Conservation (phyloP, 2,797 vertebrate species). For the Esox lucius region DNA sequence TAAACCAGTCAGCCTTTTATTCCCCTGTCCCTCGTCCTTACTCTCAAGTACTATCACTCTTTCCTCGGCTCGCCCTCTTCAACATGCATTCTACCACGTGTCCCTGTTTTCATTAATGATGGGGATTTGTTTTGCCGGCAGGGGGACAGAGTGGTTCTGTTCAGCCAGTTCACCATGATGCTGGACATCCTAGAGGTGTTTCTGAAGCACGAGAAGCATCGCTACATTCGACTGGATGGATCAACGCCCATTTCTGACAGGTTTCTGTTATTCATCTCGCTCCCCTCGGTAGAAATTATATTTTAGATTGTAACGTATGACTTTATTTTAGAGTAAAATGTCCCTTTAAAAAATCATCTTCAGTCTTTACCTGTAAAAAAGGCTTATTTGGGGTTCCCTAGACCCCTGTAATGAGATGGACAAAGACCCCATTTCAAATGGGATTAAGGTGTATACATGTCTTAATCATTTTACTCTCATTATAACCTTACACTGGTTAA, state of each 20-base stretch:
- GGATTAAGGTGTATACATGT: too few relatives aligned
- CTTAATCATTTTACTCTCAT: too few relatives aligned
- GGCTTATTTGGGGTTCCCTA: too few relatives aligned
- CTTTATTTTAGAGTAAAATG: too few relatives aligned
- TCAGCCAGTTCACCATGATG: slow-evolving; percentile 90
- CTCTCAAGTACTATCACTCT: not conserved
- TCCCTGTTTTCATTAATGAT: not conserved
- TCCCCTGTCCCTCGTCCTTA: not conserved
- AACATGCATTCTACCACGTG: not conserved
- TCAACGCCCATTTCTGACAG: slow-evolving; percentile 84
- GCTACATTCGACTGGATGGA: slow-evolving; percentile 83
- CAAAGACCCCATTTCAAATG: too few relatives aligned
- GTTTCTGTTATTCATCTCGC: not conserved
- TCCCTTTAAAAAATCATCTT: too few relatives aligned
- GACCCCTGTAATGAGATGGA: too few relatives aligned
- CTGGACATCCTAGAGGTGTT: slow-evolving; percentile 85
- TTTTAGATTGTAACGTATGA: too few relatives aligned
- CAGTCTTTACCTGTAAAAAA: too few relatives aligned
- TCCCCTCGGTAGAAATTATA: too few relatives aligned
- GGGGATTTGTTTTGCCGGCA: not conserved
- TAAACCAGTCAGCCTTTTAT: not conserved
- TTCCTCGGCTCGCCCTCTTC: not conserved
- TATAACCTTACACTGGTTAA: too few relatives aligned
- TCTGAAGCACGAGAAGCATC: slow-evolving; percentile 77
- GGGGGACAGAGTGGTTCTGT: slow-evolving; percentile 81